Conservation (phyloP, 1,140 invertebrate genomes). For the Zaprionus kolodkinae region DNA sequence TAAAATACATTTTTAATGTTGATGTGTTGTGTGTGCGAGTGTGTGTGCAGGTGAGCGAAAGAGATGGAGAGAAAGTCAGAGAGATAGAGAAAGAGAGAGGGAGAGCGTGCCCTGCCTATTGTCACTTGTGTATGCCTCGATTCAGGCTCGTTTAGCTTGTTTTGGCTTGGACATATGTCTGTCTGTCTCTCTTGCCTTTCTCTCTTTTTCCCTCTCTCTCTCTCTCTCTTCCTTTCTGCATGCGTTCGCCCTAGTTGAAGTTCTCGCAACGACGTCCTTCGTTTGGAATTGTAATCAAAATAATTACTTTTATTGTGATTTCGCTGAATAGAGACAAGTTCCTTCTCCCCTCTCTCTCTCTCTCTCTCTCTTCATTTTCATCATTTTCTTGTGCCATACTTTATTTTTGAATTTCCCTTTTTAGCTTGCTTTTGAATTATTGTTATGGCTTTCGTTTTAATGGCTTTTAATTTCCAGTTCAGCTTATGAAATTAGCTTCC, state of each 20-base stretch:
- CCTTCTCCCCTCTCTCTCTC: background rate
- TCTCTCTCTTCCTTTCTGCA: background rate
- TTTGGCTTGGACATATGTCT: background rate
- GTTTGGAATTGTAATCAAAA: slow-evolving; percentile 8
- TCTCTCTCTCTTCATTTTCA: slow-evolving; percentile 16
- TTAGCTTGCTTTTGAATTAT: slow-evolving; percentile 48
- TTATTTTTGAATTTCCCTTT: slow-evolving; percentile 33
- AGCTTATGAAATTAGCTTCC: slow-evolving; percentile 7
- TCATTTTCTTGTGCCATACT: slow-evolving; percentile 6
- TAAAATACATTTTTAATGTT: slow-evolving; percentile 81
- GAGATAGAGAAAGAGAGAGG: background rate
- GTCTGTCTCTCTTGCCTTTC: background rate
- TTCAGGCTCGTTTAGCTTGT: background rate
- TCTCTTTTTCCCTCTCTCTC: background rate
- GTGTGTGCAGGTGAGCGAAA: slow-evolving; percentile 12
- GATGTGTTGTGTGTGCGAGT: slow-evolving; percentile 51
- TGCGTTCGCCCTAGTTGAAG: background rate
- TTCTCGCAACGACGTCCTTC: background rate
- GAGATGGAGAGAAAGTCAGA: background rate
- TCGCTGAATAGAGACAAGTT: background rate
- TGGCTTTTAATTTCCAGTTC: slow-evolving; percentile 57
- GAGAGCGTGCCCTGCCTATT: slow-evolving; percentile 1
- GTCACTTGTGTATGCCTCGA: background rate
- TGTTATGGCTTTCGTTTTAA: slow-evolving; percentile 56
- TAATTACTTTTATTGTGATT: slow-evolving; percentile 10